phyloP scores from a whole-genome alignment of 2,113 vertebrate species.

The Pseudorhombus dupliciocellatus region DNA sequence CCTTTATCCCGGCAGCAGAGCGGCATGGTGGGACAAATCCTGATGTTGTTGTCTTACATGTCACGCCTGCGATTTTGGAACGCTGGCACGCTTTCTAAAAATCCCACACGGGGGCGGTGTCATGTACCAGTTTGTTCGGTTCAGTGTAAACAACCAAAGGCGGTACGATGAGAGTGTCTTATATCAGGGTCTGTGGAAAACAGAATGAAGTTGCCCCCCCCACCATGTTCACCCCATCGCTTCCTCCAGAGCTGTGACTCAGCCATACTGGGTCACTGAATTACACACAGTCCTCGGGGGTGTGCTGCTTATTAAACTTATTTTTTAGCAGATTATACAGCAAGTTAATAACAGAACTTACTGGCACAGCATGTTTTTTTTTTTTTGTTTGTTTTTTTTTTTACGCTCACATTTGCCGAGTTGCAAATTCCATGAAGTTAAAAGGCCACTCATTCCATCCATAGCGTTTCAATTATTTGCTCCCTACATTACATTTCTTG shows the following conservation, averaged over 20 bases:
- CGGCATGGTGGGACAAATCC: not conserved
- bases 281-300: constrained; percentile 30
- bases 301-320: constrained; percentile 31
- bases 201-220: constrained; percentile 37
- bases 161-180: not conserved
- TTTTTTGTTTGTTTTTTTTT: constrained; percentile 12
- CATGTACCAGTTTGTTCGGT: not conserved
- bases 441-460: not conserved
- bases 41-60: not conserved
- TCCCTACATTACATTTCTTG: not conserved
- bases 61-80: not conserved
- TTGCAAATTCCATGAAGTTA: constrained; percentile 8
- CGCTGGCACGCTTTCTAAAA: not conserved
- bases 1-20: not conserved
- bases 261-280: constrained; percentile 32
- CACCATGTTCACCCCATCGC: constrained; percentile 25
- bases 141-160: not conserved
- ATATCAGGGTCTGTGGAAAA: not conserved
- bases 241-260: constrained; percentile 34
- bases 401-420: not conserved
- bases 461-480: not conserved
- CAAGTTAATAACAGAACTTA: constrained; percentile 12
- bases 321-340: constrained; percentile 16
- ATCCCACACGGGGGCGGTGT: not conserved
- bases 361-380: not conserved